These are phyloP conservation scores for Clepsis dumicolana DNA, from an alignment of 2,888 invertebrate species.

Conservation along the genomic window DNA sequence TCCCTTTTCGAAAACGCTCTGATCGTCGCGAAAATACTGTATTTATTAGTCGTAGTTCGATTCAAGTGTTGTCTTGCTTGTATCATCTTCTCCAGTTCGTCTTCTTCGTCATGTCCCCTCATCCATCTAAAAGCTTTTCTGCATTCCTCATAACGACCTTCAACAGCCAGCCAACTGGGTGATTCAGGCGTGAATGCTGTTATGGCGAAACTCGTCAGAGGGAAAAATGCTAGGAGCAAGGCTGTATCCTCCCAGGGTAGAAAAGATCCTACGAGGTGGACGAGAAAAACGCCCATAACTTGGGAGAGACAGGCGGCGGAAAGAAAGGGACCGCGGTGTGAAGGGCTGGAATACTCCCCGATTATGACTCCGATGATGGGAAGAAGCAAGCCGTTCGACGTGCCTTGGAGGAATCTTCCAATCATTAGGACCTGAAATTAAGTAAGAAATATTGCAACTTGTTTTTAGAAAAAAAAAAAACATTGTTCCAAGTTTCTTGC, in stretches of 20 bases:
- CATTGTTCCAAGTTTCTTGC: too few species aligned
- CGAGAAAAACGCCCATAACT: constrained; percentile 85
- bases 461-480: too few species aligned
- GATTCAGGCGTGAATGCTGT: constrained; percentile 83
- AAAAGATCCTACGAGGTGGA: constrained; percentile 87
- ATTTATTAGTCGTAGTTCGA: neutral
- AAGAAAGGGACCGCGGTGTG: constrained; percentile 86
- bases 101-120: constrained; percentile 79
- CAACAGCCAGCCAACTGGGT: constrained; percentile 86
- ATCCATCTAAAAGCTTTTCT: constrained; percentile 84
- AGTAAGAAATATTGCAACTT: too few species aligned
- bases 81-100: constrained; percentile 72
- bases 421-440: constrained; percentile 59
- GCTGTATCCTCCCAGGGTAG: constrained; percentile 84
- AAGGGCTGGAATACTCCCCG: constrained; percentile 84
- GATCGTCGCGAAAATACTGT: neutral
- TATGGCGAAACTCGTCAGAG: constrained; percentile 74
- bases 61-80: constrained; percentile 50
- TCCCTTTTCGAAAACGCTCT: neutral
- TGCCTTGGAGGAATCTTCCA: constrained; percentile 68
- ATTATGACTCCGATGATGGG: constrained; percentile 78
- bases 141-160: constrained; percentile 80
- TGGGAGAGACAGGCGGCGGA: constrained; percentile 85
- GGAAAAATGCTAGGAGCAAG: constrained; percentile 72
- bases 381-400: constrained; percentile 80